A percentile compares a stretch with the other conserved stretches of the same genome.
Evolutionary conservation across 2,113 vertebrate species (phyloP).

Genomic region (Pyxicephalus adspersus): DNA sequence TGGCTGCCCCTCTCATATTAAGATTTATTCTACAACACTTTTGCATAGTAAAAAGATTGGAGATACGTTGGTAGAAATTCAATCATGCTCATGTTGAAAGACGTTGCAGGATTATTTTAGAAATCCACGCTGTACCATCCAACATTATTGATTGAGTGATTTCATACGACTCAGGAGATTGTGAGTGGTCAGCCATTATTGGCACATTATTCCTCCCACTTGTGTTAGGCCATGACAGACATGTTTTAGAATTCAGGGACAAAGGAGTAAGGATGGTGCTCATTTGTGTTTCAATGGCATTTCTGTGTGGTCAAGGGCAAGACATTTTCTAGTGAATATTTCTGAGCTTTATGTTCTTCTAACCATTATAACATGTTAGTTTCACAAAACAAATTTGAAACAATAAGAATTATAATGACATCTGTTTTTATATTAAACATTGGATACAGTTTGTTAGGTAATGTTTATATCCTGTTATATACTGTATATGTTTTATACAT

Average conservation of each 20-base stretch:
- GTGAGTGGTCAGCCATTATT: slow-evolving; percentile 19
- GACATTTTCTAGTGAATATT: background rate
- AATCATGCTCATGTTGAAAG: too few species aligned
- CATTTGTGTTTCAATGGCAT: background rate
- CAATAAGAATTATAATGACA: background rate
- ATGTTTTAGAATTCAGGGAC: slow-evolving; percentile 1
- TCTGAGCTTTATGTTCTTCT: background rate
- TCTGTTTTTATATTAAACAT: too few species aligned
- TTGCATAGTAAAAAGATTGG: too few species aligned
- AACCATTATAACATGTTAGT: background rate
- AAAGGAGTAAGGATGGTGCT: background rate
- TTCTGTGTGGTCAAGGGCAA: slow-evolving; percentile 2
- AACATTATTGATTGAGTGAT: too few species aligned
- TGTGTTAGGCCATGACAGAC: background rate
- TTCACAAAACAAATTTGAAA: slow-evolving; percentile 2
- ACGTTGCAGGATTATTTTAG: too few species aligned
- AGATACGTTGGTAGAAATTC: too few species aligned
- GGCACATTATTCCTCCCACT: slow-evolving; percentile 10
- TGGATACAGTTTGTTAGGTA: too few species aligned
- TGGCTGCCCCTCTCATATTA: too few species aligned
- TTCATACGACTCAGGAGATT: background rate
- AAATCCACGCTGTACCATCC: too few species aligned
- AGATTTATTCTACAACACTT: too few species aligned
- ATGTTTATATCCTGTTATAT: too few species aligned
- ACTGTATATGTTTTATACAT: too few species aligned